Base-by-base conservation (phyloP, 37 sponge, comb jelly and placozoan species). In the Crambe crambe region DNA sequence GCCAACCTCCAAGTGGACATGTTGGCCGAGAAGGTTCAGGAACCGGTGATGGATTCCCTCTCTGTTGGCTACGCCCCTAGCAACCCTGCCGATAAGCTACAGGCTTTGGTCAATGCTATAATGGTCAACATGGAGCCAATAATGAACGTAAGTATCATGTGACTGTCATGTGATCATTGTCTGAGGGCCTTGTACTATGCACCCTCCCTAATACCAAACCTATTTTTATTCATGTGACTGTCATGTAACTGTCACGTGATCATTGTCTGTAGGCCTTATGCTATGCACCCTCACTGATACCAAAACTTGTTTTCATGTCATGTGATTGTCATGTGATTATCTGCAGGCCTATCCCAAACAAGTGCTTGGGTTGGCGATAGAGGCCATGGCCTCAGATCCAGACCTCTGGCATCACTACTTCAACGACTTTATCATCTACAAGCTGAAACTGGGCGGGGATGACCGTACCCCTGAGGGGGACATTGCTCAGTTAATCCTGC, bases 321-420 rank as follows among this genome's bases (percentile, higher is more conserved):
- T 47, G 51, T 47, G 51, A 47, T 12, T 47, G 51, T 47, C 51
- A 47, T 47, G 51, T 47, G 51, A 47, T 62, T 62, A 20, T 8
- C 26, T 18, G 12, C 63, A 62, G 63, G 63, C 6, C n/a, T 62
- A 8, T 62, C 26, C 63, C 12, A 47, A 47, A 12, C 51, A 42
- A 12, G 57, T 75, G 18, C 23, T 74, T 35, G 81, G 29, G 4
- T 9, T 84, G 29, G 79, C 58, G 23, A 41, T 77, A 1, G 31
- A 70, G 38, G 77, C 86, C 17, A 72, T 86, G 67, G 21, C 26
- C 10, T 37, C 65, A 18, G 39, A 86, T 59, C 37, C 61, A 6
- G 78, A 72, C 8, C 37, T 92, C 18, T 87, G 89, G 92, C 37
- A 75, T 17, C 26, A 42, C 6, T 92, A 92, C 68, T 92, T 84